Conservation (phyloP, 2,888 invertebrate species). For the Euspilapteryx auroguttella region DNA sequence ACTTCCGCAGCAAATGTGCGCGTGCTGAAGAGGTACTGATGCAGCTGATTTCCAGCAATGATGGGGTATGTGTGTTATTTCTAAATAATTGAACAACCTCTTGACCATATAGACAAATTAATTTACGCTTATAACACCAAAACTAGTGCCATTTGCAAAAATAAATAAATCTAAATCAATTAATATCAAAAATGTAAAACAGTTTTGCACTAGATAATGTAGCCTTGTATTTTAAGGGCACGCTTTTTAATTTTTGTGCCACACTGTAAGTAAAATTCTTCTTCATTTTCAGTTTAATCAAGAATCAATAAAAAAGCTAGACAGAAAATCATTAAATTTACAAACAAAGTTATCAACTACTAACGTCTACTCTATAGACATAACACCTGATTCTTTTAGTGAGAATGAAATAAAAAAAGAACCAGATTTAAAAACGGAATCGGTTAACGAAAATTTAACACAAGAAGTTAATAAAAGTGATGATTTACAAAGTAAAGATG, state of each 20-base stretch:
- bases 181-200: too few species aligned
- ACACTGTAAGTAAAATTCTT: too few species aligned
- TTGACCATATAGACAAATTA: background rate
- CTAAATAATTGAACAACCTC: background rate
- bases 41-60: constrained; percentile 1
- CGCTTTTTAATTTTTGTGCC: too few species aligned
- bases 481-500: background rate
- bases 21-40: constrained; percentile 3
- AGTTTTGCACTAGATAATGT: too few species aligned
- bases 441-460: background rate
- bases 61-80: background rate
- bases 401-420: background rate
- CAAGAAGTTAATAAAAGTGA: background rate
- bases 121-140: too few species aligned
- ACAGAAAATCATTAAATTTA: constrained; percentile 1
- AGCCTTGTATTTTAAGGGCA: too few species aligned
- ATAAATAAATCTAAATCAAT: too few species aligned
- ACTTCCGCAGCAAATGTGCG: constrained; percentile 5
- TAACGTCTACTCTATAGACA: background rate
- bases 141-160: too few species aligned
- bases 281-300: constrained; percentile 2
- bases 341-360: background rate
- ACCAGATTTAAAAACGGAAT: background rate
- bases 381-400: background rate
- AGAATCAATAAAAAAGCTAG: background rate